Evolutionary conservation across 2,113 vertebrate species (phyloP).

Genomic region (Orycteropus afer): DNA sequence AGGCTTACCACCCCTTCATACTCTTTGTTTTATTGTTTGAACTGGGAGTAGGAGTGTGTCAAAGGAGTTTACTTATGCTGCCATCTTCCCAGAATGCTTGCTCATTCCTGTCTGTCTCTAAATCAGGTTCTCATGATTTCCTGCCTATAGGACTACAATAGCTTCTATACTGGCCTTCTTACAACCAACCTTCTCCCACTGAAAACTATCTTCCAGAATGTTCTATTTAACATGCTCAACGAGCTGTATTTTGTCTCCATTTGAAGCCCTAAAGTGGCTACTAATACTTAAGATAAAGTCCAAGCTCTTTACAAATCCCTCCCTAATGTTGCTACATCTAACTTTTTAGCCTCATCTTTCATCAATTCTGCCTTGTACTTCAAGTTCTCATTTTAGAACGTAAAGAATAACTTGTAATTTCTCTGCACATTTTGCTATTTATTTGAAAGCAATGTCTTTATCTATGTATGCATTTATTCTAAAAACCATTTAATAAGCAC

Average conservation of each 20-base stretch:
- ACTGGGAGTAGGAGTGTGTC: neutral
- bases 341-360: neutral
- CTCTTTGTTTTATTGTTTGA: neutral
- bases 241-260: neutral
- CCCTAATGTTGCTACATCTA: neutral
- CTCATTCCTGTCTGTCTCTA: neutral
- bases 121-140: neutral
- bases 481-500: neutral
- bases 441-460: neutral
- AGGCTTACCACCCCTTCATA: neutral
- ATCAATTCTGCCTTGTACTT: neutral
- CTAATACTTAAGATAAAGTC: neutral
- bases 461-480: neutral
- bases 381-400: neutral
- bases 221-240: neutral
- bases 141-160: neutral
- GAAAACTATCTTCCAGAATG: neutral
- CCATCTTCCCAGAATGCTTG: neutral
- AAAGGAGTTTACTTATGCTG: neutral
- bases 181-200: neutral
- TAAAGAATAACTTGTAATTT: neutral
- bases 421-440: neutral
- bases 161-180: neutral
- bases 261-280: neutral
- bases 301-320: neutral